Conservation (phyloP, 2,888 invertebrate genomes). For the Rhagonycha lutea region DNA sequence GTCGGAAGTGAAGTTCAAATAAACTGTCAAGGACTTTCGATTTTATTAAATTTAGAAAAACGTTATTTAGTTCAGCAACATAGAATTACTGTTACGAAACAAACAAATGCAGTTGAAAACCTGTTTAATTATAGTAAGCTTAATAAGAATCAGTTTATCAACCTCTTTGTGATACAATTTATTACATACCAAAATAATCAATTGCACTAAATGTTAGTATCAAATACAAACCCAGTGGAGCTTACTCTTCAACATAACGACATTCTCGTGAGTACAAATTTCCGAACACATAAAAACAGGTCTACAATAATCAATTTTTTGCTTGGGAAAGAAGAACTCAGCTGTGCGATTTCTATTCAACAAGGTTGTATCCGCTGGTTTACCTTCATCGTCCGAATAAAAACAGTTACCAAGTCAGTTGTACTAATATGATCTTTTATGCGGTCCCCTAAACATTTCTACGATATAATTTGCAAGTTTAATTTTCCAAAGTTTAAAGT, state of each 20-base stretch:
- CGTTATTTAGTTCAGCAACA: not conserved
- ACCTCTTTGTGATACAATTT: not conserved
- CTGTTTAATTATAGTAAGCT: not conserved
- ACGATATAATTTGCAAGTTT: not conserved
- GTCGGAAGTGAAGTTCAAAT: not conserved
- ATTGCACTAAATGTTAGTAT: no score
- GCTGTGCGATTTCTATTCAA: not conserved
- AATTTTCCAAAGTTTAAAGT: not conserved
- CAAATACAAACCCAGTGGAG: no score
- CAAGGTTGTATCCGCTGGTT: not conserved
- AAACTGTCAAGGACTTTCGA: not conserved
- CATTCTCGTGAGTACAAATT: no score
- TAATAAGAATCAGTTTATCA: not conserved
- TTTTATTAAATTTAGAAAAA: not conserved
- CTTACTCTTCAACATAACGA: no score
- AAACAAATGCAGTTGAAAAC: not conserved
- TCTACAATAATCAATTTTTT: not conserved
- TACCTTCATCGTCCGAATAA: not conserved
- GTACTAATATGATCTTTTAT: not conserved
- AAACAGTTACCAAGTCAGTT: not conserved
- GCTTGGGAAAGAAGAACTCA: not conserved
- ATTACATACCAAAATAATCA: not conserved
- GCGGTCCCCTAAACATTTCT: not conserved
- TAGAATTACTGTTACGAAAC: not conserved
- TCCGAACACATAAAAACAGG: not conserved